A percentile compares a stretch with the other conserved stretches of the same genome.
Evolutionary conservation across 2,797 vertebrate genomes (phyloP).

Genomic region (Pampus argenteus): DNA sequence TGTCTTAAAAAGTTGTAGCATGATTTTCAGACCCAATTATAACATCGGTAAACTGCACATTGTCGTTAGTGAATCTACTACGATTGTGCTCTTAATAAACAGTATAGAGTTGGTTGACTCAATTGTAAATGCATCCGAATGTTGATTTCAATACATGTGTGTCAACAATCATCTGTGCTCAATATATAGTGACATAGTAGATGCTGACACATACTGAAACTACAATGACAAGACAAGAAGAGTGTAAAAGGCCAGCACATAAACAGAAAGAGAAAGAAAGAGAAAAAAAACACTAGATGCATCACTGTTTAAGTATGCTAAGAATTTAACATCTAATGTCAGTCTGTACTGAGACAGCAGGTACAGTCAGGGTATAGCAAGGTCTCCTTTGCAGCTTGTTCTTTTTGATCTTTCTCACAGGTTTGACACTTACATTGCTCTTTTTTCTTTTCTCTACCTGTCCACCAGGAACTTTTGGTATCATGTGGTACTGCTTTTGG

Average conservation of each 20-base stretch:
- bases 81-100: not conserved
- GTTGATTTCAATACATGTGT: not conserved
- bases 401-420: not conserved
- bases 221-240: conserved; percentile 4
- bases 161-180: not conserved
- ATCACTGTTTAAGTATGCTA: not conserved
- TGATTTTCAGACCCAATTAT: no score
- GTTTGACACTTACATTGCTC: not conserved
- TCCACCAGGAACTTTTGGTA: conserved; percentile 88
- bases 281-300: not conserved
- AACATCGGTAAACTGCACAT: not conserved
- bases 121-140: not conserved
- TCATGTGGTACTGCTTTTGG: conserved; percentile 95
- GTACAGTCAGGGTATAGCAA: not conserved
- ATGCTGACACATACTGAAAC: conserved; percentile 16
- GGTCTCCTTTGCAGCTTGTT: not conserved
- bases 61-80: not conserved
- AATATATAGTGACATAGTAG: not conserved
- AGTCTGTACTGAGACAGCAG: not conserved
- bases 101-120: not conserved
- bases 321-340: conserved; percentile 5
- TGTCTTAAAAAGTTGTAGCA: not conserved
- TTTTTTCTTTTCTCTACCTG: not conserved
- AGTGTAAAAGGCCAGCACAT: not conserved
- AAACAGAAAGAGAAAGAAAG: not conserved